Evolutionary conservation across 2,797 vertebrate genomes (phyloP), one percentile per base, ranked within the genome.

Genomic region (Scolopax rusticola): DNA sequence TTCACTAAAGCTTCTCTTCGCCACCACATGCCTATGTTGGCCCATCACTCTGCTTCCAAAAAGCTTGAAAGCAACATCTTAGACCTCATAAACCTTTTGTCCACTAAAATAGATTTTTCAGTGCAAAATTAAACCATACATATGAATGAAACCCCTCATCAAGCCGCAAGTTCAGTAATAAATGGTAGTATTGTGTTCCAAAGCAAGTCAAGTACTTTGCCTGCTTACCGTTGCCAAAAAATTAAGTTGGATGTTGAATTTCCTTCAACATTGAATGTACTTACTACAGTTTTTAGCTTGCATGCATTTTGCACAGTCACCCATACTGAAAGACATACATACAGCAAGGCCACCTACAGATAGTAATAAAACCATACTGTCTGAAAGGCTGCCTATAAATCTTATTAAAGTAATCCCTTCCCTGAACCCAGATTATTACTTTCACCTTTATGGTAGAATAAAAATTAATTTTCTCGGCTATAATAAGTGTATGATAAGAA

Each of bases 391-490:
- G 91, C 94, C 88, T 94, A 95, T 96, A 97, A 98, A 98, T 98
- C 98, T 98, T 97, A 98, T 98, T 98, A 98, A 97, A 98, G 94
- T 97, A 98, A 98, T 98, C 97, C 97, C 95, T 97, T 97, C 97
- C 95, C 97, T 95, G 97, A 98, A 97, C 97, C 96, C 97, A 97
- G 98, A 98, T 98, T 98, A 98, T 97, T 98, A 98, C 97, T 95
- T 97, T 98, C 97, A 97, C 97, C 98, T 98, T 98, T 98, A 98
- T 97, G 96, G 97, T 76, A 96, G 97, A 97, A 98, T 98, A 98
- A 98, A 98, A 98, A 98, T 98, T 98, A 98, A 98, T 98, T 98
- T 98, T 98, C 98, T 96, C 97, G 75, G 93, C 97, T 97, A 97
- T 98, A 98, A 98, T 98, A 98, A 98, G 96, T 80, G 67, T 95